Evolutionary conservation across 2,797 vertebrate species (phyloP), one percentile per base, ranked within the genome.

Genomic region (Setipinna tenuifilis): DNA sequence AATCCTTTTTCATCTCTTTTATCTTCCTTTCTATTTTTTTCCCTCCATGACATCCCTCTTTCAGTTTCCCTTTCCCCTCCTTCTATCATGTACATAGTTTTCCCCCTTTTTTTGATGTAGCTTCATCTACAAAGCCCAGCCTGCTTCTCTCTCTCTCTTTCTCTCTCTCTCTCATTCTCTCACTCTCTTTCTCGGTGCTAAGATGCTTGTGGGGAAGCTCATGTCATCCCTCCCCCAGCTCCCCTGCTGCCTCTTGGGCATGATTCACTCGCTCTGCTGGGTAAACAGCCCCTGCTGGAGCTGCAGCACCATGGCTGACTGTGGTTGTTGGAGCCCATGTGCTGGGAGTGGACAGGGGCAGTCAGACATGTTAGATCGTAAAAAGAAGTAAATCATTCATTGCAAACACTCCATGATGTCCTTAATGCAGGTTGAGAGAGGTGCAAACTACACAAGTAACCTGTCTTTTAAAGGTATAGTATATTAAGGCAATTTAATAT

Each of bases 41-140:
- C 11, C 25, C 23, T 85, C 28, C 81, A 83, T 31, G 23, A 59
- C 65, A 31, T 71, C 25, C 71, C 19, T 87, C 68, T 65, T n/a
- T 44, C 57, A 16, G 35, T 58, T 54, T 80, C 28, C 41, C 54
- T 83, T 61, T 68, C 68, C 14, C 50, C 50, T 75, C 31, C 17
- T 19, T 28, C 31, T 75, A 21, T 41, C 31, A 75, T 75, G 68
- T 28, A 14, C 50, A 54, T 54, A 9, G 2, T 14, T 48, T 10
- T 10, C 46, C 46, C 46, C n/a, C n/a, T 41, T 54, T 16, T 12
- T 54, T 54, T 12, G 6, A 6, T 10, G 50, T 14, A 54, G 3
- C 50, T 54, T 16, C 58, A 59, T 59, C 10, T 59, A 3, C 58
- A 21, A 21, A 59, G 58, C 58, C 19, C 58, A 59, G 58, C 19